Evolutionary conservation across 2,888 invertebrate genomes (phyloP).

Genomic region (Gonocerus acuteangulatus): DNA sequence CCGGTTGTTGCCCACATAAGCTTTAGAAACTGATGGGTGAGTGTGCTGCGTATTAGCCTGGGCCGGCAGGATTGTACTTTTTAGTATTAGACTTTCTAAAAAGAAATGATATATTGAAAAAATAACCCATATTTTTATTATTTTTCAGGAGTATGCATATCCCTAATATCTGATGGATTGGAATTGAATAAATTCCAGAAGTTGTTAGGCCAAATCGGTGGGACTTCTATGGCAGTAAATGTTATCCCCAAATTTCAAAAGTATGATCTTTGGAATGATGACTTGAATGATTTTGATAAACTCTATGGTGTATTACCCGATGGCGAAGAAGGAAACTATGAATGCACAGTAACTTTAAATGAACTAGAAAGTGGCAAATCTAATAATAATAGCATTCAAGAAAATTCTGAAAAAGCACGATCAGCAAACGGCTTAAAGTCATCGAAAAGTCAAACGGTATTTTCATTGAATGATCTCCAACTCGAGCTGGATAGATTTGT

Average conservation of each 20-base stretch:
- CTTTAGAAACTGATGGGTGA: no score
- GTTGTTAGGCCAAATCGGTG: constrained; percentile 46
- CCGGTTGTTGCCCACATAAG: no score
- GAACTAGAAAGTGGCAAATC: no score
- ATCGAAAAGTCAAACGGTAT: neutral
- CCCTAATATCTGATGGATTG: constrained; percentile 58
- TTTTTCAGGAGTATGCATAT: constrained; percentile 46
- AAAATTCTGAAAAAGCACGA: no score
- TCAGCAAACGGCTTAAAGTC: neutral
- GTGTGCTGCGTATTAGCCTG: no score
- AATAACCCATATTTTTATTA: no score
- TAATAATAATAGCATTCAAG: no score
- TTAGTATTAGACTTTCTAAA: no score
- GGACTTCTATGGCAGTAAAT: constrained; percentile 43
- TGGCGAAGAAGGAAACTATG: constrained; percentile 27
- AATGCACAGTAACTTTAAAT: neutral
- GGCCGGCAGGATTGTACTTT: no score
- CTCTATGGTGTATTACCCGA: constrained; percentile 34
- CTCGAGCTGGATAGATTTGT: neutral
- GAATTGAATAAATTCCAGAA: constrained; percentile 55
- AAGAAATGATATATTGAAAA: no score
- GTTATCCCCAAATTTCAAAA: constrained; percentile 39
- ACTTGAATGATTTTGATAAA: constrained; percentile 40
- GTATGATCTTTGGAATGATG: constrained; percentile 41
- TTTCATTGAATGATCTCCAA: neutral